Percentiles rank a stretch among this genome's conserved stretches.
These are phyloP conservation scores for Drosophila parabipectinata DNA, from an alignment of 1,140 invertebrate species.

Conservation along the genomic window DNA sequence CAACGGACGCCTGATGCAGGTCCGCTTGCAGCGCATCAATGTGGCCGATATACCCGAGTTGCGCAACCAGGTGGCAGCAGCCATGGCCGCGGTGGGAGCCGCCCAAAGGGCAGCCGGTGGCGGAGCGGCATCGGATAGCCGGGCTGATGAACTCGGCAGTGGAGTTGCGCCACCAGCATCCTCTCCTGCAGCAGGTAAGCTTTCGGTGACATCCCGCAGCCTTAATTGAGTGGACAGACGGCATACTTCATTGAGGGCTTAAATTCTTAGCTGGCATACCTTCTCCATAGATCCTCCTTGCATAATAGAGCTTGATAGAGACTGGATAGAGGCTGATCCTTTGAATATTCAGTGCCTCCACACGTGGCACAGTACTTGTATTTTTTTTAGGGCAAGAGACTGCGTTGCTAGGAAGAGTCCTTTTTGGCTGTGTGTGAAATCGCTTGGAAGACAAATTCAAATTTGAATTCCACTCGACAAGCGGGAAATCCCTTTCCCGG, in stretches of 20 bases:
- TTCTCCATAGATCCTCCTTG: too few species aligned
- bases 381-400: slow-evolving; percentile 15
- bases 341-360: neutral
- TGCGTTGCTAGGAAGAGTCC: slow-evolving; percentile 40
- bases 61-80: slow-evolving; percentile 37
- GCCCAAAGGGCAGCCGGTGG: slow-evolving; percentile 26
- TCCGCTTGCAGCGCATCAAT: slow-evolving; percentile 64
- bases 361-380: neutral
- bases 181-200: slow-evolving; percentile 30
- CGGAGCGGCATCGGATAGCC: slow-evolving; percentile 18
- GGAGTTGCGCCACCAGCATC: slow-evolving; percentile 17
- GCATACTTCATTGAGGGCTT: slow-evolving; percentile 49
- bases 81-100: slow-evolving; percentile 13
- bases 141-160: slow-evolving; percentile 14
- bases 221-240: slow-evolving; percentile 45
- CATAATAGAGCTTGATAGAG: too few species aligned
- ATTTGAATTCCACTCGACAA: slow-evolving; percentile 72
- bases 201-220: slow-evolving; percentile 30
- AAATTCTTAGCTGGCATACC: slow-evolving; percentile 30
- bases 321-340: too few species aligned
- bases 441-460: slow-evolving; percentile 72
- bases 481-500: slow-evolving; percentile 41
- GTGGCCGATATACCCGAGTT: slow-evolving; percentile 54
- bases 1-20: slow-evolving; percentile 61
- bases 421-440: slow-evolving; percentile 57